These are phyloP conservation scores for Enteromius unitaeniatus DNA, from an alignment of 2,797 vertebrate species.

Conservation along the genomic window DNA sequence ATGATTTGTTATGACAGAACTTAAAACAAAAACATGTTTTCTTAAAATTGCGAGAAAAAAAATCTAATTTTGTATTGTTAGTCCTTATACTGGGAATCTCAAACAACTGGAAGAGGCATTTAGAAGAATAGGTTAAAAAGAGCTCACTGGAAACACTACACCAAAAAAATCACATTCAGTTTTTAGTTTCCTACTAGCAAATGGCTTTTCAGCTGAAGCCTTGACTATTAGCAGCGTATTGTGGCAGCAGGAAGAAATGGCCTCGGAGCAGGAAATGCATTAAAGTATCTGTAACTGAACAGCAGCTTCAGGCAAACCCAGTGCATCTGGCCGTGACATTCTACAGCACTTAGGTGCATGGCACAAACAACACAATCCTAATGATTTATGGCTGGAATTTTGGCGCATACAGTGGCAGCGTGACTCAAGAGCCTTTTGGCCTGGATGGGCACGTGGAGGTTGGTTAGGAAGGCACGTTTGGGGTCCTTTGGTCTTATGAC, in stretches of 20 bases:
- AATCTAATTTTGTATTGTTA: not conserved
- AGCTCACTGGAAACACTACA: not conserved
- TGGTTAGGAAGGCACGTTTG: not conserved
- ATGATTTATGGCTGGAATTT: conserved; percentile 45
- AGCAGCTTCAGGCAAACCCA: not conserved
- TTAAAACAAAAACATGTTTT: too few relatives aligned
- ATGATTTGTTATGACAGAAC: not conserved
- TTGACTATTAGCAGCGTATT: not conserved
- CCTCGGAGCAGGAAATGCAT: conserved; percentile 4
- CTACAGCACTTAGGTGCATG: not conserved
- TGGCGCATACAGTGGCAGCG: not conserved
- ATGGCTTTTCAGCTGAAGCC: conserved; percentile 9
- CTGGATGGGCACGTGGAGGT: conserved; percentile 3
- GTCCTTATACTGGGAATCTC: not conserved
- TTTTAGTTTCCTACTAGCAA: not conserved
- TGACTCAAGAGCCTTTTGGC: conserved; percentile 33
- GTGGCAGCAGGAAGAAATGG: not conserved
- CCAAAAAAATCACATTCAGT: not conserved
- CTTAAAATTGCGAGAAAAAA: not conserved
- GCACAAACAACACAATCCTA: conserved; percentile 22
- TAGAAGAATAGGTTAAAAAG: not conserved
- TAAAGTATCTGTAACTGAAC: conserved; percentile 9
- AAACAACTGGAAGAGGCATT: not conserved
- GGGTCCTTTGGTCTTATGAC: conserved; percentile 8
- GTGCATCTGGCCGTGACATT: conserved; percentile 10